Base-by-base conservation (phyloP, 2,113 vertebrate genomes). In the Pseudolaguvia tuberculata region DNA sequence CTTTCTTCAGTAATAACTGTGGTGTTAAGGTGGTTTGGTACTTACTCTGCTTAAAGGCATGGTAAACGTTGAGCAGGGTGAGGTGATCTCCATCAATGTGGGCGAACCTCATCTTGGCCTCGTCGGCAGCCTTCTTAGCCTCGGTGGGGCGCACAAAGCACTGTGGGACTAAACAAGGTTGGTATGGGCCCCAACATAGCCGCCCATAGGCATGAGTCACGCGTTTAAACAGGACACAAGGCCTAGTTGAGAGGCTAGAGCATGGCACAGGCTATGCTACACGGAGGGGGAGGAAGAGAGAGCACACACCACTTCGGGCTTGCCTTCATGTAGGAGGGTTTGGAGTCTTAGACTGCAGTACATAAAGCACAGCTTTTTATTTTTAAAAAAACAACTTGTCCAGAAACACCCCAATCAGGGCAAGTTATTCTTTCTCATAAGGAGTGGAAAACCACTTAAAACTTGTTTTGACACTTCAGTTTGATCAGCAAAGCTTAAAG, bases 111-210 rank as follows among this genome's bases (percentile, higher is more conserved):
- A 98, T 96, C 94, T 97, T 97, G 90, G 96, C 93, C 90, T 98
- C 95, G 86, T 98, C 96, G 21, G 96, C 95, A 76, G 93, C 91
- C 94, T 98, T 97, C 93, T 94, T 97, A 89, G 95, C 96, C 91
- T 98, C 96, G 89, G 94, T 96, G 86, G 96, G 96, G 79, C 95
- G 94, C 89, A 98, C 94, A 91, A 97, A 98, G 93, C 95, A 98
- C 96, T 97, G 96, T 93, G 96, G 96, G 96, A 98, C 96, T 98
- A 98, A 95, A 98, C 96, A 98, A 95, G 94, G 95, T 97, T 96
- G 95, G 95, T 97, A 96, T 96, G 93, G 94, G 95, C 94, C 91
- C 90, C 94, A 97, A 97, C 95, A 94, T 93, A 96, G 95, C 95
- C 94, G 93, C 95, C 94, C 95, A 96, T 92, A 95, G 93, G 93